Evolutionary conservation across 2,797 vertebrate genomes (phyloP).

Genomic region (Rhincodon typus): DNA sequence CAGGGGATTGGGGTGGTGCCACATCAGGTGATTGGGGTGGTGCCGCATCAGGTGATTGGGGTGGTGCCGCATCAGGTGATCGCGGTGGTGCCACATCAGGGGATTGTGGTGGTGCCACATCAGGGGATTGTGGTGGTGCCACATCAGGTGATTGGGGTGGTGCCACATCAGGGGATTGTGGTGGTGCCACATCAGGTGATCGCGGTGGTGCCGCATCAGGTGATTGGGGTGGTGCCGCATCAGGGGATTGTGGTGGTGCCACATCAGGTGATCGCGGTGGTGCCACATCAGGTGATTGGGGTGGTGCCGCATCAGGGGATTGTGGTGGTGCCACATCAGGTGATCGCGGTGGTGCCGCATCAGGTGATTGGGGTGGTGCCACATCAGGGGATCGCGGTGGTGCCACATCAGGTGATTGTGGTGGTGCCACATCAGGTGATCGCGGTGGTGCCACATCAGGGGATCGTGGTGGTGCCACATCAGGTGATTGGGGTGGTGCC

Average conservation of each 20-base stretch:
- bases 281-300: neutral
- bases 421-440: neutral
- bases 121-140: neutral
- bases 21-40: neutral
- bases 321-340: neutral
- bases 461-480: neutral
- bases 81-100: neutral
- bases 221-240: neutral
- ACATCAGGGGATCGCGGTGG: neutral
- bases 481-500: neutral
- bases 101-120: neutral
- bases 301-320: neutral
- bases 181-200: neutral
- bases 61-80: neutral
- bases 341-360: neutral
- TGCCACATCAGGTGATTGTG: neutral
- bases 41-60: neutral
- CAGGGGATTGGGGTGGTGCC: neutral
- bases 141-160: neutral
- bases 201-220: neutral
- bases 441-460: neutral
- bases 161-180: neutral
- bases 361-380: neutral
- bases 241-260: neutral
- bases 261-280: neutral